These are phyloP conservation scores for Ormyrus nitidulus DNA, from an alignment of 2,888 invertebrate species.

Conservation along the genomic window DNA sequence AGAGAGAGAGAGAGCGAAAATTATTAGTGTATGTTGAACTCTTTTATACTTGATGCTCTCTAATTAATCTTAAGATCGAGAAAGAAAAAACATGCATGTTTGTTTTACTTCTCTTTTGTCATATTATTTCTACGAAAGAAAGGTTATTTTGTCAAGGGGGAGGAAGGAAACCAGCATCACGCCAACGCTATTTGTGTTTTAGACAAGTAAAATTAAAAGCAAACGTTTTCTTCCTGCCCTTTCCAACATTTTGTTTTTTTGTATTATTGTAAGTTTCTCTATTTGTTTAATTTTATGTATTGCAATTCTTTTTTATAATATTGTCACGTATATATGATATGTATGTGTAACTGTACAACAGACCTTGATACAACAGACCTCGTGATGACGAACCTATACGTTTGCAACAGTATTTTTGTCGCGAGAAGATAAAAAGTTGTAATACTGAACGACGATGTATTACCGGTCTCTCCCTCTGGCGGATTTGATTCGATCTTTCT, in stretches of 20 bases:
- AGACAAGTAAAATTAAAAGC: not conserved
- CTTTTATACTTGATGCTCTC: slow-evolving; percentile 55
- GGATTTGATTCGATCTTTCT: slow-evolving; percentile 50
- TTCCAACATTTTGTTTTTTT: slow-evolving; percentile 38
- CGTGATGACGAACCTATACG: slow-evolving; percentile 29
- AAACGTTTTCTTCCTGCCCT: slow-evolving; percentile 39
- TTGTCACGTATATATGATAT: slow-evolving; percentile 45
- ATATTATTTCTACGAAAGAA: slow-evolving; percentile 40
- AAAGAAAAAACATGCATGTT: slow-evolving; percentile 46
- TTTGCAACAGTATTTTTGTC: slow-evolving; percentile 53
- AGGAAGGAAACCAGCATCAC: slow-evolving; percentile 18
- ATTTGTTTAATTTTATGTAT: slow-evolving; percentile 52
- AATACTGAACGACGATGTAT: slow-evolving; percentile 33
- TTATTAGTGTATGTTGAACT: slow-evolving; percentile 49
- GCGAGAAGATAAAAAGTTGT: slow-evolving; percentile 28
- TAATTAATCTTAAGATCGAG: slow-evolving; percentile 54
- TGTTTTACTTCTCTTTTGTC: slow-evolving; percentile 43
- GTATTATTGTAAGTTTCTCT: slow-evolving; percentile 46
- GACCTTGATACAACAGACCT: not conserved
- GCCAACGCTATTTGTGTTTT: not conserved
- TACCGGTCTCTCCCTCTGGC: slow-evolving; percentile 56
- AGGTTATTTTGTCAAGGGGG: slow-evolving; percentile 27
- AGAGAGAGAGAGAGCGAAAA: slow-evolving; percentile 51
- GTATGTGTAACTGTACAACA: slow-evolving; percentile 50
- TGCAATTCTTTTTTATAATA: slow-evolving; percentile 50